Evolutionary conservation across 2,113 vertebrate species (phyloP).

Genomic region (Tympanuchus pallidicinctus): DNA sequence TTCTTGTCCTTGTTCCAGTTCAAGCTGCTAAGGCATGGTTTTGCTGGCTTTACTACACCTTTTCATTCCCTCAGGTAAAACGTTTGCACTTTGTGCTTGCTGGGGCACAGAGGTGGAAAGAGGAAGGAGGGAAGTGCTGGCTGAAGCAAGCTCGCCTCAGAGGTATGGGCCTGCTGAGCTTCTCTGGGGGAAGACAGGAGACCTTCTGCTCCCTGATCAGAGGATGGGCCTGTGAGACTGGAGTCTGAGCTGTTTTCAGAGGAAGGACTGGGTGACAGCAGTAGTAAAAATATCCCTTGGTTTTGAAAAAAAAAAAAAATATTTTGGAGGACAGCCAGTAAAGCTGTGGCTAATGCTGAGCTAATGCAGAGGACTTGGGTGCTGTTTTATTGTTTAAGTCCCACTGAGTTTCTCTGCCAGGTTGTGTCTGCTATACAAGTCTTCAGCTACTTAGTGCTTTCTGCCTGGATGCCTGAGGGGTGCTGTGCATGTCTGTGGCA

Average conservation of each 20-base stretch:
- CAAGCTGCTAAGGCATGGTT: background rate
- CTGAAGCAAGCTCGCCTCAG: background rate
- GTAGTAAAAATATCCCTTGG: background rate
- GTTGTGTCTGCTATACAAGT: background rate
- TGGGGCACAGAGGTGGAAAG: background rate
- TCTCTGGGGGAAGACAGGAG: background rate
- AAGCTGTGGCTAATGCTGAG: background rate
- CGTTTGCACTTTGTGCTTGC: background rate
- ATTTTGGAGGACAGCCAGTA: background rate
- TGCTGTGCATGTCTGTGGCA: rapidly evolving
- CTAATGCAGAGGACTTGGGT: background rate
- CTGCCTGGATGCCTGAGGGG: background rate
- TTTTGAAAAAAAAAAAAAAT: background rate
- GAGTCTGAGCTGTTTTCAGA: background rate
- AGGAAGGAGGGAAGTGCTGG: background rate
- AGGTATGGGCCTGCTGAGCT: background rate
- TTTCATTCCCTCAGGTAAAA: background rate
- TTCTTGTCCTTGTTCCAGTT: background rate
- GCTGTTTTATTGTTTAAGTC: background rate
- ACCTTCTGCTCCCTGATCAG: background rate
- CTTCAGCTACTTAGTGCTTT: background rate
- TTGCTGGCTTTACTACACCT: background rate
- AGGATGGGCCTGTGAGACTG: background rate
- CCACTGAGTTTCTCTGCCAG: background rate
- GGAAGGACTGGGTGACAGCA: background rate